Evolutionary conservation across 2,888 invertebrate genomes (phyloP).

Genomic region (Gymnocheta viridis): DNA sequence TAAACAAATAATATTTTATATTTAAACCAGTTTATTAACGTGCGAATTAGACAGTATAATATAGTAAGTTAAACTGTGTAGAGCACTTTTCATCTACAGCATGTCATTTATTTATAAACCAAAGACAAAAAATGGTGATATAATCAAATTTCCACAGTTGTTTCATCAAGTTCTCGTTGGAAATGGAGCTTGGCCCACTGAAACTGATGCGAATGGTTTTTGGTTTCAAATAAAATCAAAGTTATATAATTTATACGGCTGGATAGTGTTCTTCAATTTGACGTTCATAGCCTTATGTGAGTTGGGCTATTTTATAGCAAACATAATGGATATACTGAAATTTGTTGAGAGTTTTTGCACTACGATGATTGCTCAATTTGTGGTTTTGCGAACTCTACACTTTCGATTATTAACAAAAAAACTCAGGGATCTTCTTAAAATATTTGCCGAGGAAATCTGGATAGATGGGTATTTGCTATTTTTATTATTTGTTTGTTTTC

Average conservation of each 20-base stretch:
- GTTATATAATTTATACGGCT: conserved; percentile 24
- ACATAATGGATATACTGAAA: conserved; percentile 34
- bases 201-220: conserved; percentile 2
- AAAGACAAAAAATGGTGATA: conserved; percentile 3
- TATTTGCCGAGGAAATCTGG: conserved; percentile 49
- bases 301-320: conserved; percentile 3
- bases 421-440: not conserved
- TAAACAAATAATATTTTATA: conserved; percentile 20
- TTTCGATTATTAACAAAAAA: not conserved
- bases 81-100: not conserved
- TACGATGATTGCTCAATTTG: conserved; percentile 30
- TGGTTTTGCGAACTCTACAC: conserved; percentile 23
- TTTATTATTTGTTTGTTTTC: too few relatives aligned
- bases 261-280: not conserved
- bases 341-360: conserved; percentile 47
- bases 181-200: conserved; percentile 50
- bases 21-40: not conserved
- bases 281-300: conserved; percentile 17
- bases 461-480: conserved; percentile 27
- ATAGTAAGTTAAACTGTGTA: not conserved
- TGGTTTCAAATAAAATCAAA: not conserved
- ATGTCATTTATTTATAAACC: conserved; percentile 51
- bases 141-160: conserved; percentile 30
- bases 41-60: not conserved
- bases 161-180: conserved; percentile 19